A percentile compares a stretch with the other conserved stretches of the same genome.
These are phyloP conservation scores for Heliconius nattereri DNA, from an alignment of 1,140 invertebrate species.

Conservation along the genomic window DNA sequence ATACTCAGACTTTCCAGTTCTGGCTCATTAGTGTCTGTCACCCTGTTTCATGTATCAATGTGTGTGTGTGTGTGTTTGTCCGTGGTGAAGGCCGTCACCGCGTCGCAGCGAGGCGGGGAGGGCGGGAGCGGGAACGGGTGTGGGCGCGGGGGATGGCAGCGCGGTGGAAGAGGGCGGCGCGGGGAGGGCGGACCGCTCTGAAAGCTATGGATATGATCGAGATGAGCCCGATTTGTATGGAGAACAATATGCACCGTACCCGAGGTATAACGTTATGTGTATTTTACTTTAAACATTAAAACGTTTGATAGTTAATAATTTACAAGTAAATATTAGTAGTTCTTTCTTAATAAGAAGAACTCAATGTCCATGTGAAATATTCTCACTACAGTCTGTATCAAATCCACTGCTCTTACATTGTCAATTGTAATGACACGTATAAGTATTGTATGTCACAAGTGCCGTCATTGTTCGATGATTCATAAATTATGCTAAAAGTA, in stretches of 20 bases:
- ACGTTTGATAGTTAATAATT: no score
- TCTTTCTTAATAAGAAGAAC: no score
- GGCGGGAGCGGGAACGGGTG: slow-evolving; percentile 28
- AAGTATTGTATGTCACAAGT: background rate
- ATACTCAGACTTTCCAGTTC: no score
- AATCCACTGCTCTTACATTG: no score
- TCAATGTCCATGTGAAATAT: no score
- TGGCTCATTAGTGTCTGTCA: no score
- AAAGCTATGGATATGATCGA: slow-evolving; percentile 56
- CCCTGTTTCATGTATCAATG: slow-evolving; percentile 20
- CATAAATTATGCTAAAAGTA: background rate
- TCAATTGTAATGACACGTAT: no score
- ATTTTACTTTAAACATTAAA: no score
- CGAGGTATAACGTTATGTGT: slow-evolving; percentile 50
- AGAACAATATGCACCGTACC: slow-evolving; percentile 68
- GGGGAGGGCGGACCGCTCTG: slow-evolving; percentile 36
- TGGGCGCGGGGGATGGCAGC: slow-evolving; percentile 24
- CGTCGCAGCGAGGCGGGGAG: slow-evolving; percentile 52
- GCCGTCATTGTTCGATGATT: background rate
- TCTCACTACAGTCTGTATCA: no score
- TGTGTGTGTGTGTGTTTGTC: slow-evolving; percentile 43
- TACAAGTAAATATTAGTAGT: no score
- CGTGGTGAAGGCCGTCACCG: slow-evolving; percentile 57
- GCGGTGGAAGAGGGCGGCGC: slow-evolving; percentile 40
- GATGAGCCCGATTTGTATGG: slow-evolving; percentile 69